phyloP scores from a whole-genome alignment of 2,113 vertebrate species.

The Pachycephala philippinensis region DNA sequence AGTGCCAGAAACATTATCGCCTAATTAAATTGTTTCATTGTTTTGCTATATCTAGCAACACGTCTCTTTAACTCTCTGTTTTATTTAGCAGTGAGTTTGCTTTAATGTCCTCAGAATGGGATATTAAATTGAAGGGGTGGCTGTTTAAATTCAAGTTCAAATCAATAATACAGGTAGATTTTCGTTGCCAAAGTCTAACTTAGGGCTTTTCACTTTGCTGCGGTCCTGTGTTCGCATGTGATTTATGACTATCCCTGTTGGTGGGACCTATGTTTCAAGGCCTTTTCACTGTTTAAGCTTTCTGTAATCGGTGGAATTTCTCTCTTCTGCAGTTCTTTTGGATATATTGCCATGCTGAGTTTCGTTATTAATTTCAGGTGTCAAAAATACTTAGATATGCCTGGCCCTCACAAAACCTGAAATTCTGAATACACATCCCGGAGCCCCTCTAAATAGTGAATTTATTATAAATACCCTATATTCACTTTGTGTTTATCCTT shows the following conservation, averaged over 20 bases:
- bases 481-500: not conserved
- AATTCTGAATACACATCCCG: not conserved
- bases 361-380: not conserved
- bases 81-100: conserved; percentile 64
- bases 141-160: conserved; percentile 61
- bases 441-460: not conserved
- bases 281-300: conserved; percentile 37
- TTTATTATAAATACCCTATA: not conserved
- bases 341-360: not conserved
- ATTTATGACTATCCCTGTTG: conserved; percentile 60
- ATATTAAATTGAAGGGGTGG: conserved; percentile 63
- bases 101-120: conserved; percentile 54
- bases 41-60: conserved; percentile 65
- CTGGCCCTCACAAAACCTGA: not conserved
- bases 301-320: conserved; percentile 14
- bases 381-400: not conserved
- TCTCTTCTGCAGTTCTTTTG: not conserved
- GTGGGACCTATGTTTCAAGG: conserved; percentile 43
- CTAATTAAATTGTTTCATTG: conserved; percentile 74
- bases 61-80: conserved; percentile 67
- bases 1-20: conserved; percentile 38
- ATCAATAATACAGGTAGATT: conserved; percentile 65
- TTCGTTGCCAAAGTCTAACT: conserved; percentile 47
- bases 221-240: not conserved
- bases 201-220: conserved; percentile 22